A percentile compares a stretch with the other conserved stretches of the same genome.
phyloP scores from a whole-genome alignment of 2,113 vertebrate genomes.

The Neotoma lepida region DNA sequence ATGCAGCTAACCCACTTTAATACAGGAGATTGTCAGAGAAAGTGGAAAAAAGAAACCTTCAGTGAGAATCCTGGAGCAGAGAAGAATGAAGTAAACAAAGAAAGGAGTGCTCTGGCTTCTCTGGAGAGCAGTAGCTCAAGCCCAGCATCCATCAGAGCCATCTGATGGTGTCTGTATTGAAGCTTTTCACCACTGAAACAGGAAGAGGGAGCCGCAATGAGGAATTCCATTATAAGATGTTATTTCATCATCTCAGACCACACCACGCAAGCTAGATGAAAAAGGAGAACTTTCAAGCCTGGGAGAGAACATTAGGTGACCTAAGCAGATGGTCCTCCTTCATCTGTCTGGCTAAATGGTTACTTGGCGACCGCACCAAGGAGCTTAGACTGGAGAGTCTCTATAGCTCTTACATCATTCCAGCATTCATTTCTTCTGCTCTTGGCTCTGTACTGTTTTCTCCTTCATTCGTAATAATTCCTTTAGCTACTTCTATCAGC shows the following conservation, averaged over 20 bases:
- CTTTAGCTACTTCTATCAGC: neutral
- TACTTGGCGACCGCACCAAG: neutral
- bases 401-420: neutral
- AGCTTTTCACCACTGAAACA: neutral
- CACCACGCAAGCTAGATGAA: neutral
- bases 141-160: neutral
- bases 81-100: neutral
- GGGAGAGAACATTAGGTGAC: neutral
- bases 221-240: constrained; percentile 28
- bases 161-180: neutral
- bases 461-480: constrained; percentile 7
- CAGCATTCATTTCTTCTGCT: neutral
- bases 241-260: neutral
- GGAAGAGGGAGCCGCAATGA: neutral
- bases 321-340: neutral
- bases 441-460: neutral
- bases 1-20: neutral
- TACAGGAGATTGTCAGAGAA: neutral
- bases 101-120: neutral
- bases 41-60: neutral
- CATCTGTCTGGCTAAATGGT: neutral
- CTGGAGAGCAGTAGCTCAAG: neutral
- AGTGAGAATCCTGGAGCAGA: neutral
- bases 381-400: neutral
- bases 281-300: neutral